A percentile compares a stretch with the other conserved stretches of the same genome.
Evolutionary conservation across 2,113 vertebrate genomes (phyloP).

Genomic region (Rattus rattus): DNA sequence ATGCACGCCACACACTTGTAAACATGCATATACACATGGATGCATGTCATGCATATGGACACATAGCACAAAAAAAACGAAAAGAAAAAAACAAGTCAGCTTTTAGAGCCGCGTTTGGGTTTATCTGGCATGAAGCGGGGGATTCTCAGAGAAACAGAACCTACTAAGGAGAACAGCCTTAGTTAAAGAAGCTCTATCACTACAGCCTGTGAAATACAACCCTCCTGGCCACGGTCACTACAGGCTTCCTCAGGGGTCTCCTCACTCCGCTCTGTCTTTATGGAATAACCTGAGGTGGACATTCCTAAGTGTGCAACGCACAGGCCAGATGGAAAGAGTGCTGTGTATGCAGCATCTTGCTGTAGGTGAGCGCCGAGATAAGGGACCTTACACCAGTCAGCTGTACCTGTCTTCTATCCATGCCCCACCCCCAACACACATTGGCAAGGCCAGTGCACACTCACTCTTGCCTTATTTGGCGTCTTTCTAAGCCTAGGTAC

Average conservation of each 20-base stretch:
- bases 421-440: no score
- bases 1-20: background rate
- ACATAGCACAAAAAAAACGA: background rate
- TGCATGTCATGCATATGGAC: no score
- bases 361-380: background rate
- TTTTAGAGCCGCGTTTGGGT: constrained; percentile 4
- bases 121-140: background rate
- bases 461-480: background rate
- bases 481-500: background rate
- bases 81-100: background rate
- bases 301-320: background rate
- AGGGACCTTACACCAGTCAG: background rate
- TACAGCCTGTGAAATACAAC: background rate
- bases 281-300: background rate
- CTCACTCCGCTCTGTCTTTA: background rate
- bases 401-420: background rate
- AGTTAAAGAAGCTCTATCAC: background rate
- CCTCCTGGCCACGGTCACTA: background rate
- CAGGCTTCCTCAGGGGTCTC: background rate
- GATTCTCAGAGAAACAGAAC: background rate
- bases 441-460: background rate
- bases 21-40: background rate
- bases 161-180: background rate
- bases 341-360: background rate
- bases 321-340: background rate